Base-by-base conservation (phyloP, 35 echinoderm and acorn worm genomes). In the Heliocidaris tuberculata region DNA sequence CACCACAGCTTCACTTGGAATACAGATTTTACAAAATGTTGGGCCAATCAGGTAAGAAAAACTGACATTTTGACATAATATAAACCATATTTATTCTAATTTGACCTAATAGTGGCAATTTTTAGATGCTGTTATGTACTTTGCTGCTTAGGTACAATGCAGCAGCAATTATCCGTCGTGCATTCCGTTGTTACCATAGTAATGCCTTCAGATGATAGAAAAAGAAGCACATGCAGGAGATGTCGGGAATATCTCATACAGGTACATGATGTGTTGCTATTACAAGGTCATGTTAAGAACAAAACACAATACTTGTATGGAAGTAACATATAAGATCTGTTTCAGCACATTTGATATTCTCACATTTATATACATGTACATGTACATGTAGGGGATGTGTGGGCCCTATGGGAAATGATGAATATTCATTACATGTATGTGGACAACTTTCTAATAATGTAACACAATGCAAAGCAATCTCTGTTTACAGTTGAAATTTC, bases 21-120 rank as follows among this genome's bases (percentile, higher is more conserved):
- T 99, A 99, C 95, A 99, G 98, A 85, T 99, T 99, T 95, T 99
- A 99, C 95, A 99, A 99, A 89, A 99, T 99, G 98, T 94, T 99
- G 49, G 98, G 98, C 19, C 96, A 97, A 97, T 94, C 96, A 96
- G 98, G 98, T 99, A 96, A 59, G 96, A 94, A 50, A 92, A 61
- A 78, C 27, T 78, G 19, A 78, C 65, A 71, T 24, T 71, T 71
- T 71, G 2, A 24, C 24, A 27, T 16, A 21, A 15, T 24, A 70
- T 0, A 52, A 7, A 52, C 50, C 50, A 2, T 52, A 0, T 52
- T 52, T 52, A 10, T 52, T 52, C 52, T 56, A 56, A 12, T 9
- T 56, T 56, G 52, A 56, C 52, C 52, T 1, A 15, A 56, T 56
- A 13, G 52, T 56, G 65, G 65, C 2, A 78, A n/a, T 78, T 27